Evolutionary conservation across 1,140 invertebrate genomes (phyloP).

Genomic region (Proctacanthus coquilletti): DNA sequence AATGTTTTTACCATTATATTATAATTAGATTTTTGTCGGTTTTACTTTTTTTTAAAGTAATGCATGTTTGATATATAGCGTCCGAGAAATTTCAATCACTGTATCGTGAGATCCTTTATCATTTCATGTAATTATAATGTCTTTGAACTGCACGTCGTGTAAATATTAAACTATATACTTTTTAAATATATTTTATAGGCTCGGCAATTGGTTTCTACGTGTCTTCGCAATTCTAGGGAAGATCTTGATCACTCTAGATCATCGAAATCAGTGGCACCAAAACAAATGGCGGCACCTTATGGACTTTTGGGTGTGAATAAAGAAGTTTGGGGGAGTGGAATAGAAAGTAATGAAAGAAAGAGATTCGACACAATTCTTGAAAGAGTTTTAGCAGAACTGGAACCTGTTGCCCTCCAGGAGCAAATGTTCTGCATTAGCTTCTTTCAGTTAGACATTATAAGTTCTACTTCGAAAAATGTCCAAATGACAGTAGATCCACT

Average conservation of each 20-base stretch:
- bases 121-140: too few species aligned
- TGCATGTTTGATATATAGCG: too few species aligned
- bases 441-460: constrained; percentile 66
- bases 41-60: too few species aligned
- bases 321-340: constrained; percentile 24
- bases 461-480: constrained; percentile 36
- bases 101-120: too few species aligned
- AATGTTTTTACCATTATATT: too few species aligned
- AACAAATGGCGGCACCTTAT: constrained; percentile 20
- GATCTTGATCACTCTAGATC: constrained; percentile 24
- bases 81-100: too few species aligned
- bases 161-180: not conserved
- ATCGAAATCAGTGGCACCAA: constrained; percentile 14
- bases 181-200: constrained; percentile 29
- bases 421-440: constrained; percentile 92
- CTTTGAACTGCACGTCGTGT: too few species aligned
- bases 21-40: too few species aligned
- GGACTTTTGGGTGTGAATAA: constrained; percentile 25
- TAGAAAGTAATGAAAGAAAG: constrained; percentile 23
- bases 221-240: constrained; percentile 21
- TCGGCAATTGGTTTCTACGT: constrained; percentile 29
- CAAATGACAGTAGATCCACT: constrained; percentile 35
- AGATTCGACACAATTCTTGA: constrained; percentile 30
- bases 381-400: constrained; percentile 64
- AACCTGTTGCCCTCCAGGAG: constrained; percentile 83